These are phyloP conservation scores for Caenorhabditis sp. DNA, from an alignment of 2,888 invertebrate genomes.

Conservation along the genomic window DNA sequence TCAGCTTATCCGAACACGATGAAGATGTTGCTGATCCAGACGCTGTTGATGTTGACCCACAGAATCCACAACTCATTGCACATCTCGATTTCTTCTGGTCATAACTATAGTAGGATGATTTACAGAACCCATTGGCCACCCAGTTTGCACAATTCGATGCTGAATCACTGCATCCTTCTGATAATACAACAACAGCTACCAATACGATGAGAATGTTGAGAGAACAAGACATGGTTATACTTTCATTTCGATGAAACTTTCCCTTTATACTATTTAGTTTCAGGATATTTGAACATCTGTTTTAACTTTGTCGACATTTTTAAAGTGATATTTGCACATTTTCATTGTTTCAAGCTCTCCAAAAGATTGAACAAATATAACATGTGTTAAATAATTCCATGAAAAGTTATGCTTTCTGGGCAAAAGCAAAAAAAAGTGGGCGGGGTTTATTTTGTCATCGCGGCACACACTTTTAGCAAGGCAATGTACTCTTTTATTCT, in stretches of 20 bases:
- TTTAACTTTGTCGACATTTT: no score
- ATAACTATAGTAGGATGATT: not conserved
- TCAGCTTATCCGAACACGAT: not conserved
- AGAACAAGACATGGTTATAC: not conserved
- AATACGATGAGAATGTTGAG: not conserved
- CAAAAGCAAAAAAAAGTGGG: no score
- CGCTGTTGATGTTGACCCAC: not conserved
- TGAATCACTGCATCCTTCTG: not conserved
- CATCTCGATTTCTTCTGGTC: not conserved
- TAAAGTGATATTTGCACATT: no score
- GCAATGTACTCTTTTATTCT: no score
- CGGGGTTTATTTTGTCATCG: no score
- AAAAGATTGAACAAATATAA: no score
- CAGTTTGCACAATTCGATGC: not conserved
- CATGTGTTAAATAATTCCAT: no score
- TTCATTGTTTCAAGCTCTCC: no score
- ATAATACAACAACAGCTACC: not conserved
- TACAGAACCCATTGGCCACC: not conserved
- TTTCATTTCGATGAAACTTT: not conserved
- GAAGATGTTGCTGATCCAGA: not conserved
- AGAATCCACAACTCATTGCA: not conserved
- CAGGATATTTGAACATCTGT: not conserved
- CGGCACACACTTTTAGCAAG: no score
- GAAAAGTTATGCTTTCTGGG: no score
- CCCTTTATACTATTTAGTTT: not conserved